Conservation (phyloP, 2,888 invertebrate species). For the Dynastes tityus region DNA sequence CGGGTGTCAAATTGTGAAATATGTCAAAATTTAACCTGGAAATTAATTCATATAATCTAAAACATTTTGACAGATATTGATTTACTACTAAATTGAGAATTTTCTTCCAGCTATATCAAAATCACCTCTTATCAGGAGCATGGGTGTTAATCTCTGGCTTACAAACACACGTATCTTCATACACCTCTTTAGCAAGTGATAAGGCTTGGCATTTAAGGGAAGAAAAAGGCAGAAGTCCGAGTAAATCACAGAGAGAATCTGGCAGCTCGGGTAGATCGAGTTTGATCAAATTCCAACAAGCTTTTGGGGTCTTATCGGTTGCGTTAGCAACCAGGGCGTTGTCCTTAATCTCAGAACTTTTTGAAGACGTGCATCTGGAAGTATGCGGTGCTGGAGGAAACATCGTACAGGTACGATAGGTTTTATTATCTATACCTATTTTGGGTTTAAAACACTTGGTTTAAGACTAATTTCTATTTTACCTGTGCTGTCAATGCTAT, state of each 20-base stretch:
- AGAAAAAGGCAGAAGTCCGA: slow-evolving; percentile 76
- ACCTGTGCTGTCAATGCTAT: too few species aligned
- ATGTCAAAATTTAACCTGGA: too few species aligned
- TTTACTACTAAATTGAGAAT: too few species aligned
- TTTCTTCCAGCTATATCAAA: slow-evolving; percentile 82
- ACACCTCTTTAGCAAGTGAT: slow-evolving; percentile 70
- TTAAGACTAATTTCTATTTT: too few species aligned
- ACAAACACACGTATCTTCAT: slow-evolving; percentile 84
- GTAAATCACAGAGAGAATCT: slow-evolving; percentile 70
- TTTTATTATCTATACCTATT: neutral
- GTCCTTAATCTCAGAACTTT: slow-evolving; percentile 81
- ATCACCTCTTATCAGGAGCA: slow-evolving; percentile 89
- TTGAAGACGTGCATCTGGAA: slow-evolving; percentile 86
- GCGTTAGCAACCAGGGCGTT: slow-evolving; percentile 90
- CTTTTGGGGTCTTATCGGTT: slow-evolving; percentile 91
- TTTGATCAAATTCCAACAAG: slow-evolving; percentile 86
- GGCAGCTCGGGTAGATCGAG: slow-evolving; percentile 76
- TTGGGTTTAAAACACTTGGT: too few species aligned
- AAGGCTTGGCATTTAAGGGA: slow-evolving; percentile 68
- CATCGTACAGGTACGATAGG: slow-evolving; percentile 60
- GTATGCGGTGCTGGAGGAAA: slow-evolving; percentile 70
- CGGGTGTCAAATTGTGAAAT: too few species aligned
- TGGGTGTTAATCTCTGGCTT: slow-evolving; percentile 92
- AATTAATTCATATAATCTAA: too few species aligned
- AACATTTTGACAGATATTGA: too few species aligned